Base-by-base conservation (phyloP, 92 coral and sea anemone genomes). In the Micromussa lordhowensis region DNA sequence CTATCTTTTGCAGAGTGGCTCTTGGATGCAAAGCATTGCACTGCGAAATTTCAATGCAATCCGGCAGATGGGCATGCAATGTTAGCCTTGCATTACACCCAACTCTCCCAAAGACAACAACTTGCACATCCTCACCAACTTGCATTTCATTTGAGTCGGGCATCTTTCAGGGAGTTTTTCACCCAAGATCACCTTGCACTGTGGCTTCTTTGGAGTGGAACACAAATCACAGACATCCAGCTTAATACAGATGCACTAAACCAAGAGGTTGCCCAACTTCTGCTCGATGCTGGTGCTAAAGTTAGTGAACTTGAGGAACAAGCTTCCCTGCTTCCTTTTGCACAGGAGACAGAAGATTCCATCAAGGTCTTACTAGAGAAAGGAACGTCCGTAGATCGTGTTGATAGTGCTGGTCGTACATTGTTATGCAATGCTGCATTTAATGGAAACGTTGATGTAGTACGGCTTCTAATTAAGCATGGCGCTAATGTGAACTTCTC, bases 1-100 rank as follows among this genome's bases (percentile, higher is more conserved):
- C 93, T 95, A 73, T 98, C 99, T 3, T 98, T 98, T 89, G 96
- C 96, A 0, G 99, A 98, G 92, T 98, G 99, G 99, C 89, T 98
- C 53, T 88, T 97, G 29, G 99, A 98, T 87, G 95, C 94, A 11
- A 98, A 98, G 86, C 96, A 98, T 75, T 98, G 99, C 83, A 98
- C 99, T 31, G 90, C 95, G 78, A 91, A 94, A 91, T 98, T 92
- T 88, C 86, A 96, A 57, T 98, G 99, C 76, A 94, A 89, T 32
- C 94, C 96, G 0, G 89, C 94, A 66, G 96, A 96, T 85, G 99
- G 99, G 53, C 99, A 98, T 74, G 99, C 99, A n/a, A 96, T 98
- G 98, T 90, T 98, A 29, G 99, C 99, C 51, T 85, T 98, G 80
- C 94, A 92, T n/a, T 92, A 90, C 88, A 98, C 98, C 21, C 90